Evolutionary conservation across 1,140 invertebrate species (phyloP).

Genomic region (Sitodiplosis mosellana): DNA sequence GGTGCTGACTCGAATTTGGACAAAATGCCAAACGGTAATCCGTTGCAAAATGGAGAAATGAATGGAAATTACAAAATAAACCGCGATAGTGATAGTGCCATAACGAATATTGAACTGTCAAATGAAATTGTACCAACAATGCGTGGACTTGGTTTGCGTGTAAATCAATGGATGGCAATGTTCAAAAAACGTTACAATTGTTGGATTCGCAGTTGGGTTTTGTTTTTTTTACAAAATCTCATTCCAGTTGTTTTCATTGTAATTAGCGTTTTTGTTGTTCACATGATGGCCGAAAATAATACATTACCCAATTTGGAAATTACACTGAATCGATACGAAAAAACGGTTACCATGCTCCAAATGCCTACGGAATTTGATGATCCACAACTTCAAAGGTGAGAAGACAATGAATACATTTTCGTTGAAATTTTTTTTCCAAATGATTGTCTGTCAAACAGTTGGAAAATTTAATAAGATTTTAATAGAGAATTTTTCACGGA

Average conservation of each 20-base stretch:
- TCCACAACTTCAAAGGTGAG: too few species aligned
- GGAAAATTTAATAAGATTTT: too few species aligned
- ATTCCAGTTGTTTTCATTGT: slow-evolving; percentile 34
- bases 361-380: too few species aligned
- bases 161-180: slow-evolving; percentile 36
- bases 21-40: too few species aligned
- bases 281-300: slow-evolving; percentile 26
- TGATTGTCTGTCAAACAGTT: too few species aligned
- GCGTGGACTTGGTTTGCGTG: slow-evolving; percentile 22
- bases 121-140: too few species aligned
- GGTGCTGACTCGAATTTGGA: slow-evolving; percentile 20
- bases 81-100: slow-evolving; percentile 1
- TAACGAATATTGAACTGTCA: background rate
- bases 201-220: slow-evolving; percentile 29
- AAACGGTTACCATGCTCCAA: slow-evolving; percentile 1
- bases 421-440: too few species aligned
- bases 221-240: slow-evolving; percentile 30
- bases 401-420: too few species aligned
- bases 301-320: slow-evolving; percentile 24
- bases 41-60: slow-evolving; percentile 1
- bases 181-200: slow-evolving; percentile 33
- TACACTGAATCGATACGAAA: background rate
- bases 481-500: too few species aligned
- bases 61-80: slow-evolving; percentile 5
- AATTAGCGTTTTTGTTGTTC: slow-evolving; percentile 30